These are phyloP conservation scores for Plemyria rubiginata DNA, from an alignment of 2,888 invertebrate genomes.

Conservation along the genomic window DNA sequence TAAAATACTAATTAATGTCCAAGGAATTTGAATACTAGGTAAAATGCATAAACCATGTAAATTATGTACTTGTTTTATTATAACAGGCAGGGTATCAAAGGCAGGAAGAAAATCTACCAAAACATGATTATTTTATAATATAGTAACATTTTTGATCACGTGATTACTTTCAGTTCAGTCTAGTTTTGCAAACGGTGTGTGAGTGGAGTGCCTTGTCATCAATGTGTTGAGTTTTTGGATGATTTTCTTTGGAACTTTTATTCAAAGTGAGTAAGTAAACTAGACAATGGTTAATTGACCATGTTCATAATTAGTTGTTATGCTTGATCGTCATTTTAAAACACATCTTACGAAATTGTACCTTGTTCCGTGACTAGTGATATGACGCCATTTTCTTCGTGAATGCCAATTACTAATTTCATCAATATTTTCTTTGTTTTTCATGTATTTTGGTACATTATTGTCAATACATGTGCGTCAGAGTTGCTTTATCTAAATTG, in stretches of 20 bases:
- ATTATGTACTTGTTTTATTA: too few relatives aligned
- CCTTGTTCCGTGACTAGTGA: slow-evolving; percentile 84
- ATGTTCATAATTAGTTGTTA: slow-evolving; percentile 63
- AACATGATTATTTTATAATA: slow-evolving; percentile 1
- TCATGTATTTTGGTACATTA: slow-evolving; percentile 30
- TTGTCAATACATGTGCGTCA: slow-evolving; percentile 9
- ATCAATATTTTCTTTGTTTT: slow-evolving; percentile 76
- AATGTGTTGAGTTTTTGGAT: slow-evolving; percentile 83
- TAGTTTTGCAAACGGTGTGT: slow-evolving; percentile 85
- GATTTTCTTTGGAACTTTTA: slow-evolving; percentile 84
- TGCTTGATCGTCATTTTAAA: slow-evolving; percentile 67
- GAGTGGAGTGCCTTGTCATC: slow-evolving; percentile 86
- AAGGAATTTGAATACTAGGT: too few relatives aligned
- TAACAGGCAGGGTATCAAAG: too few relatives aligned
- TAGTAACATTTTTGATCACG: slow-evolving; percentile 62
- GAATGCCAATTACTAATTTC: slow-evolving; percentile 83
- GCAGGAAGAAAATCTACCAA: slow-evolving; percentile 30
- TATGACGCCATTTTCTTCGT: slow-evolving; percentile 86
- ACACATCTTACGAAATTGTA: slow-evolving; percentile 81
- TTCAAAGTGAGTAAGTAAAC: slow-evolving; percentile 82
- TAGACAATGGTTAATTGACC: slow-evolving; percentile 59
- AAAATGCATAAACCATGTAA: too few relatives aligned
- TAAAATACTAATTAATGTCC: too few relatives aligned
- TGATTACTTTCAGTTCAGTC: slow-evolving; percentile 69
- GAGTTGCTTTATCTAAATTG: slow-evolving; percentile 14